A percentile compares a stretch with the other conserved stretches of the same genome.
Evolutionary conservation across 2,797 vertebrate species (phyloP).

Genomic region (Picus viridis): DNA sequence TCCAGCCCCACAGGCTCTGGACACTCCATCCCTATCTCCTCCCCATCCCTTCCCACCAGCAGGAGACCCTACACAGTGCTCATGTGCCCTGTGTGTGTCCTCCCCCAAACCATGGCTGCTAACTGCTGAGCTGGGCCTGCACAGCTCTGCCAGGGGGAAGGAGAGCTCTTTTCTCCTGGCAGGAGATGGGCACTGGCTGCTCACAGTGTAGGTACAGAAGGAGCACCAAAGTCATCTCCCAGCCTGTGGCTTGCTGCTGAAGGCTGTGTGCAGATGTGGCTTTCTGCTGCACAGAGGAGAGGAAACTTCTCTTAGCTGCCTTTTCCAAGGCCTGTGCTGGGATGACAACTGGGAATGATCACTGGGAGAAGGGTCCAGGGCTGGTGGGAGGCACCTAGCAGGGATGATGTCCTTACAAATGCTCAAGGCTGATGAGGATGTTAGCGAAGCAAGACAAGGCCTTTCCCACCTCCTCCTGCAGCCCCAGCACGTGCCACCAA

Average conservation of each 20-base stretch:
- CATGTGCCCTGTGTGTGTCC: background rate
- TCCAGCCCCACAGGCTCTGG: background rate
- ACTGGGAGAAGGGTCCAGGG: background rate
- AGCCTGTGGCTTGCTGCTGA: background rate
- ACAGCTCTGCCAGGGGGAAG: background rate
- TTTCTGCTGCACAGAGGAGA: background rate
- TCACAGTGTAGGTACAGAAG: background rate
- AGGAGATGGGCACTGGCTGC: background rate
- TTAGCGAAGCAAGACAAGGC: background rate
- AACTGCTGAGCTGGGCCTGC: background rate
- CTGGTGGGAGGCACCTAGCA: background rate
- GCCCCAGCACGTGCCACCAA: background rate
- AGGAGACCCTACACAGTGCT: background rate
- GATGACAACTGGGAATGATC: background rate
- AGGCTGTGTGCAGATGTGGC: background rate
- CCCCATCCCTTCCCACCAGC: background rate
- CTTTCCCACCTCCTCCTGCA: background rate
- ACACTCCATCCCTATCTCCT: background rate
- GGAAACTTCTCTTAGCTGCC: background rate
- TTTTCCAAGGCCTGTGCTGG: background rate
- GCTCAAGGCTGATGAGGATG: background rate
- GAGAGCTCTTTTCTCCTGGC: background rate
- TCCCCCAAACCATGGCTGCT: accelerated
- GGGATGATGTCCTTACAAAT: background rate
- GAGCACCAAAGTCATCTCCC: background rate